A percentile compares a stretch with the other conserved stretches of the same genome.
Conservation (phyloP, 37 sponge, comb jelly and placozoan genomes). For the Dysidea cf. avara region DNA sequence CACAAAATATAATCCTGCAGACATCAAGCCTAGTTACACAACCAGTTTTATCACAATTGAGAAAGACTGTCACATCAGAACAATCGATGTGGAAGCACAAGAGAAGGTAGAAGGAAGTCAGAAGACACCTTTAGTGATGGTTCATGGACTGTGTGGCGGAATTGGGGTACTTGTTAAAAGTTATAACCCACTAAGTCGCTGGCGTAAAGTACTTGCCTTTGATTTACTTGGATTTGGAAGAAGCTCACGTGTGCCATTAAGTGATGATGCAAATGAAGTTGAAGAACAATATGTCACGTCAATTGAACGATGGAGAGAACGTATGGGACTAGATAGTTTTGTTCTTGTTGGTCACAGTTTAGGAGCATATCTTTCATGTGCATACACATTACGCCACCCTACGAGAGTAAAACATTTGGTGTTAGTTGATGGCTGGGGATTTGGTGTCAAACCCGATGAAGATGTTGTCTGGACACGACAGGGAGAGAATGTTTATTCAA, state of each 20-base stretch:
- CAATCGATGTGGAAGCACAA: conserved; percentile 22
- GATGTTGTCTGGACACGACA: background rate
- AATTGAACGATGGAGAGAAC: conserved; percentile 82
- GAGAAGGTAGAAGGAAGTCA: background rate
- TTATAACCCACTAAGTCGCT: conserved; percentile 54
- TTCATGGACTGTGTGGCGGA: conserved; percentile 94
- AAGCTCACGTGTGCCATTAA: conserved; percentile 69
- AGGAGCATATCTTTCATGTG: conserved; percentile 78
- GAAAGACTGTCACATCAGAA: conserved; percentile 15
- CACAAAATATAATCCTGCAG: too few relatives aligned
- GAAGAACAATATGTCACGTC: conserved; percentile 66
- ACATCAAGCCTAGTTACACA: conserved; percentile 16
- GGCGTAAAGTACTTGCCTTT: conserved; percentile 65
- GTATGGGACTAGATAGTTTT: conserved; percentile 70
- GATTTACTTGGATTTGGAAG: conserved; percentile 95
- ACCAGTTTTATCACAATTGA: conserved; percentile 29
- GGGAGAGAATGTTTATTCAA: too few relatives aligned
- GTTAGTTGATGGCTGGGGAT: conserved; percentile 95
- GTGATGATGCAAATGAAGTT: conserved; percentile 46
- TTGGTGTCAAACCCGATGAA: conserved; percentile 17
- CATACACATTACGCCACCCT: conserved; percentile 84
- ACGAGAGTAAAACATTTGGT: conserved; percentile 75
- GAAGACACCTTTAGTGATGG: conserved; percentile 76
- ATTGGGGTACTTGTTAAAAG: conserved; percentile 77
- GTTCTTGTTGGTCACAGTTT: conserved; percentile 93